Evolutionary conservation across 2,888 invertebrate genomes (phyloP).

Genomic region (Odontocolon sp.): DNA sequence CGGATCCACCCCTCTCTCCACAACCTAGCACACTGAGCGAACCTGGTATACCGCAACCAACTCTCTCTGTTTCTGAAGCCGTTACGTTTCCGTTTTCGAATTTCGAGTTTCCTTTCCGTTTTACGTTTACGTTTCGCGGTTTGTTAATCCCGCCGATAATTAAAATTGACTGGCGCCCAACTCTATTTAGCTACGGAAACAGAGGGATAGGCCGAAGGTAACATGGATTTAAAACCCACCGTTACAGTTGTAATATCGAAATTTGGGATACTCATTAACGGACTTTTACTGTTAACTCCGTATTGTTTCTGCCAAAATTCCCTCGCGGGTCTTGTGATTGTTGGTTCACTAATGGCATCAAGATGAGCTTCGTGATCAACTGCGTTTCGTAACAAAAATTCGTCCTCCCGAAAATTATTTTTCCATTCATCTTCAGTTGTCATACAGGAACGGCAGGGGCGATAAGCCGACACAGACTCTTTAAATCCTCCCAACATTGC

Average conservation of each 20-base stretch:
- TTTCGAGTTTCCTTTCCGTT: no score
- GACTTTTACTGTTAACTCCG: not conserved
- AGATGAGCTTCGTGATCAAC: not conserved
- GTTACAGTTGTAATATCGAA: constrained; percentile 29
- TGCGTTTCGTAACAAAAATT: constrained; percentile 7
- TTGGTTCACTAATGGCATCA: not conserved
- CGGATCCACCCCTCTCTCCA: no score
- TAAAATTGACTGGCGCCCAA: no score
- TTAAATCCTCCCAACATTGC: constrained; percentile 63
- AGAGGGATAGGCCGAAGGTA: no score
- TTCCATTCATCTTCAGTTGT: constrained; percentile 18
- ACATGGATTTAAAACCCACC: no score
- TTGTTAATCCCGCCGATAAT: no score
- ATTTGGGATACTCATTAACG: constrained; percentile 6
- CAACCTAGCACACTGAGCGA: no score
- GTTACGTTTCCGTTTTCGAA: no score
- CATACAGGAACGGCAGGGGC: constrained; percentile 59
- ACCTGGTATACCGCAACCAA: no score
- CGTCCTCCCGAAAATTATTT: constrained; percentile 13
- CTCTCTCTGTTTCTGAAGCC: no score
- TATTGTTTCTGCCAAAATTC: not conserved
- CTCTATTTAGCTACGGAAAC: no score
- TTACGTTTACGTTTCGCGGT: no score
- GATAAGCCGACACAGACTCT: constrained; percentile 60
- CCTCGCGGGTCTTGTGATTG: not conserved